phyloP scores from a whole-genome alignment of 2,888 invertebrate genomes.

The Odontocerum albicorne region DNA sequence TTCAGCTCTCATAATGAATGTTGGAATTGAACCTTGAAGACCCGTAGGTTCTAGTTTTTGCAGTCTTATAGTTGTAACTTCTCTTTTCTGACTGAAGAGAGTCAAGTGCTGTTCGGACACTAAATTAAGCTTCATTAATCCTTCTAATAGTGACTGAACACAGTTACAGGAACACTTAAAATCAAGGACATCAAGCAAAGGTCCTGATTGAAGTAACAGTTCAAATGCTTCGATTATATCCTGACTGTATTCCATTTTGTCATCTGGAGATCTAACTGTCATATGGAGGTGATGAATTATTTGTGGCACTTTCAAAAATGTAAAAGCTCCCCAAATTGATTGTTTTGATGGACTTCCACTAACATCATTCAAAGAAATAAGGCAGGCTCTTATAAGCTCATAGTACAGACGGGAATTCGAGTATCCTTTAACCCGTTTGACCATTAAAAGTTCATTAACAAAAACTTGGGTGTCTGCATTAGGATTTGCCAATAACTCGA shows the following conservation, averaged over 20 bases:
- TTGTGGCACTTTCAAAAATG: constrained; percentile 87
- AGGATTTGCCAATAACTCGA: constrained; percentile 83
- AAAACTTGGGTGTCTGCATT: constrained; percentile 80
- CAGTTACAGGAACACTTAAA: constrained; percentile 87
- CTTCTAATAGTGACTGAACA: constrained; percentile 79
- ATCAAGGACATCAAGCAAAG: constrained; percentile 86
- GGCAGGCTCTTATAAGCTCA: constrained; percentile 86
- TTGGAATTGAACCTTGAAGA: constrained; percentile 72
- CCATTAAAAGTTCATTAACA: constrained; percentile 79
- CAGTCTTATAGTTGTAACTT: constrained; percentile 62
- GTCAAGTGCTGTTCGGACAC: constrained; percentile 77
- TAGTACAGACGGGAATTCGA: constrained; percentile 80
- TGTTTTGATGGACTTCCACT: constrained; percentile 78
- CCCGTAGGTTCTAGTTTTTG: constrained; percentile 70
- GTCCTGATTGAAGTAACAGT: constrained; percentile 79
- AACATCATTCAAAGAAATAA: constrained; percentile 87
- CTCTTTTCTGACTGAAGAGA: constrained; percentile 64
- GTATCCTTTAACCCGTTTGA: constrained; percentile 83
- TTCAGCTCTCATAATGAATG: constrained; percentile 83
- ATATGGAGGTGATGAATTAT: constrained; percentile 72
- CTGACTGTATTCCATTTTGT: constrained; percentile 67
- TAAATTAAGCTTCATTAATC: constrained; percentile 77
- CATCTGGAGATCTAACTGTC: constrained; percentile 56
- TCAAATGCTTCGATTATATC: constrained; percentile 85
- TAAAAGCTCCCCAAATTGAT: constrained; percentile 92